Conservation (phyloP, 2,113 vertebrate species). For the Tenrec ecaudatus region DNA sequence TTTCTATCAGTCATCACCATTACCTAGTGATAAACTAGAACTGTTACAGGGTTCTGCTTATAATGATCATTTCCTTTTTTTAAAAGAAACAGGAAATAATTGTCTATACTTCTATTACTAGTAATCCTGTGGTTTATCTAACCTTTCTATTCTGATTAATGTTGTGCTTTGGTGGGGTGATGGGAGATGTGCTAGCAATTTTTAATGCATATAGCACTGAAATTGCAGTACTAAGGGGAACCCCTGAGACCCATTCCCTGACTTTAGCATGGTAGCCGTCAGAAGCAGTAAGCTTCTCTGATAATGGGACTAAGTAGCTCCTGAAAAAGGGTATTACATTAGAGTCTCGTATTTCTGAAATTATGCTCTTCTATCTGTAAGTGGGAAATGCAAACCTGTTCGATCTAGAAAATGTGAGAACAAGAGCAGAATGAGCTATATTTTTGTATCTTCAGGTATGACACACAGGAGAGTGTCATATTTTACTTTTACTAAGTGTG, state of each 20-base stretch:
- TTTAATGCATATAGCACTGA: neutral
- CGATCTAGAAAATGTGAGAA: slow-evolving; percentile 56
- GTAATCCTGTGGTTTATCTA: neutral
- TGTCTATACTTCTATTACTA: neutral
- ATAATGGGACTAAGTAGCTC: slow-evolving; percentile 52
- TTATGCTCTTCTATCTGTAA: neutral
- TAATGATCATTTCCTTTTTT: neutral
- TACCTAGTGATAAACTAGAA: neutral
- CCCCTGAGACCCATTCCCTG: neutral
- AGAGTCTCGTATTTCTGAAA: slow-evolving; percentile 14
- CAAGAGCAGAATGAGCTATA: neutral
- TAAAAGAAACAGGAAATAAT: neutral
- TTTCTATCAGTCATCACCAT: slow-evolving; percentile 1
- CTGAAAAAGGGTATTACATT: neutral
- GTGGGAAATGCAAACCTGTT: slow-evolving; percentile 51
- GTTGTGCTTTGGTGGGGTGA: neutral
- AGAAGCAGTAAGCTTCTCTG: neutral
- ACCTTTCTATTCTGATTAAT: neutral
- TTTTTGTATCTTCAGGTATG: slow-evolving; percentile 47
- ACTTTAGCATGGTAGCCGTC: slow-evolving; percentile 43
- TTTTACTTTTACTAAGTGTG: slow-evolving; percentile 62
- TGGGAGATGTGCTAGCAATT: neutral
- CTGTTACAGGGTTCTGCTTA: slow-evolving; percentile 16
- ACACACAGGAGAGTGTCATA: neutral
- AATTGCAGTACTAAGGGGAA: neutral